These are phyloP conservation scores for Vulpes vulpes DNA, from an alignment of 2,113 vertebrate genomes.

Conservation along the genomic window DNA sequence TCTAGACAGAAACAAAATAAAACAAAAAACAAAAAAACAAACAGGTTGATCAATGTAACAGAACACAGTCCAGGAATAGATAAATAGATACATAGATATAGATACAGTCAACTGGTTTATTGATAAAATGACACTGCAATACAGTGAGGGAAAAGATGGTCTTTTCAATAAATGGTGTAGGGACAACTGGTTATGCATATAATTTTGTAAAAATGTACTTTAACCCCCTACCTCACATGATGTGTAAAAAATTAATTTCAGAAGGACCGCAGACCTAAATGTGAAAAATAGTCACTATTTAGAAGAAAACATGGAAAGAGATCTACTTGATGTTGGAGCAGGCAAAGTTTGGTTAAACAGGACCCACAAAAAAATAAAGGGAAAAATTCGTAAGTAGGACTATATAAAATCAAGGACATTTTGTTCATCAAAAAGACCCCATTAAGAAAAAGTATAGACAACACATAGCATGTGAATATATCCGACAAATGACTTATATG, in stretches of 20 bases:
- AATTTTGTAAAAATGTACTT: background rate
- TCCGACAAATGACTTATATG: background rate
- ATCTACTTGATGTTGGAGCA: background rate
- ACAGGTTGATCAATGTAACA: background rate
- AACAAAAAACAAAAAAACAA: background rate
- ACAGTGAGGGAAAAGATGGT: background rate
- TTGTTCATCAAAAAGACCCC: background rate
- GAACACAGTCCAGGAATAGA: background rate
- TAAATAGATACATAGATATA: background rate
- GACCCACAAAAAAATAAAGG: background rate
- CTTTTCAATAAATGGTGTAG: background rate
- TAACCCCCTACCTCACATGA: background rate
- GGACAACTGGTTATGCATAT: background rate
- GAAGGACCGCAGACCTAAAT: background rate
- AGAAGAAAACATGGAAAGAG: background rate
- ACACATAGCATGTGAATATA: background rate
- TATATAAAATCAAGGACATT: background rate
- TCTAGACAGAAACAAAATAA: background rate
- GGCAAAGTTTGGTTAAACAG: constrained; percentile 3
- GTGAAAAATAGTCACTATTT: background rate
- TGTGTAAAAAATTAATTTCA: background rate
- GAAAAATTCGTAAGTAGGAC: background rate
- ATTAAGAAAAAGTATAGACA: background rate
- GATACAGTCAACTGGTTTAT: background rate
- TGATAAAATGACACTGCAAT: background rate